Evolutionary conservation across 1,140 invertebrate genomes (phyloP).

Genomic region (Zaprionus ornatus): DNA sequence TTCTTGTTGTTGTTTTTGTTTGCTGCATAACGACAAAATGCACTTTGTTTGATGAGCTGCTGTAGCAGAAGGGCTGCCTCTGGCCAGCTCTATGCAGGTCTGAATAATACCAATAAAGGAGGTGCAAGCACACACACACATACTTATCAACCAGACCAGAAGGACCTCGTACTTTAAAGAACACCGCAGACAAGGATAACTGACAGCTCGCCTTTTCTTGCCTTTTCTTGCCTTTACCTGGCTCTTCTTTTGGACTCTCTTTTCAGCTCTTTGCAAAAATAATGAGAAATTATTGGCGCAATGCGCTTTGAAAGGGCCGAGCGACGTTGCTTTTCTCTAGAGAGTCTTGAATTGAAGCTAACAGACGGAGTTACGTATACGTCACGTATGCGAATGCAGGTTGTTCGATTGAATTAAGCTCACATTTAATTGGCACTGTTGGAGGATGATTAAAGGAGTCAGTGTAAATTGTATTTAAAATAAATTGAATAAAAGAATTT

Average conservation of each 20-base stretch:
- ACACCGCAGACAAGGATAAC: conserved; percentile 14
- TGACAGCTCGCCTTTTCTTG: conserved; percentile 21
- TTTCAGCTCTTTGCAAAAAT: conserved; percentile 39
- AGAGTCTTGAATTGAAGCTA: conserved; percentile 2
- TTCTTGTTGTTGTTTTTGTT: conserved; percentile 16
- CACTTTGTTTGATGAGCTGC: conserved; percentile 58
- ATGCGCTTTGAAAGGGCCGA: conserved; percentile 22
- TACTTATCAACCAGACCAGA: background rate
- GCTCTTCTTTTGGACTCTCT: background rate
- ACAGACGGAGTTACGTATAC: conserved; percentile 19
- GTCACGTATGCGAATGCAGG: background rate
- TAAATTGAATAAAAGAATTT: background rate
- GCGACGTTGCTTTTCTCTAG: background rate
- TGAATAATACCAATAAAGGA: conserved; percentile 21
- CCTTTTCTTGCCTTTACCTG: background rate
- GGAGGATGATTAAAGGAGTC: background rate
- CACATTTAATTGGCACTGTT: conserved; percentile 11
- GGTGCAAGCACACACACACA: conserved; percentile 4
- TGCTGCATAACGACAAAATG: conserved; percentile 48
- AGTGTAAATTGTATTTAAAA: background rate
- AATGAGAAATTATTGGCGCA: conserved; percentile 57
- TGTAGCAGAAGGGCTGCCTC: background rate
- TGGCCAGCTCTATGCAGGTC: background rate
- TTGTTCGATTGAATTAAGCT: background rate
- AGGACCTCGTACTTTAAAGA: conserved; percentile 12